Conservation (phyloP, 53 echinoderm and acorn worm species). For the Arbacia lixula region DNA sequence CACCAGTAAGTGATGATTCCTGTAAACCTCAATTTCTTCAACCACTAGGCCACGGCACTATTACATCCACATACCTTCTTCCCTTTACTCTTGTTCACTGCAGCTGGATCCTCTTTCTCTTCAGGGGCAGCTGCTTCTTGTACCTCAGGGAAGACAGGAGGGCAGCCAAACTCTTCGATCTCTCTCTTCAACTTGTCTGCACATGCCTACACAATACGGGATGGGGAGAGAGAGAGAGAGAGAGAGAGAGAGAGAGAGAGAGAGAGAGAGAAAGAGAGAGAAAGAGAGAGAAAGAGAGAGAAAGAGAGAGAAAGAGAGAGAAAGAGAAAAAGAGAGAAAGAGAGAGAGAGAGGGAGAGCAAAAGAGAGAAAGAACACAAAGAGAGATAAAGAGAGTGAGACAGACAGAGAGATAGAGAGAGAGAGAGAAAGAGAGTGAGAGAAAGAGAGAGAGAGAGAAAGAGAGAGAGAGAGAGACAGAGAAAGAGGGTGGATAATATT, state of each 20-base stretch:
- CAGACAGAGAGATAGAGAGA: neutral
- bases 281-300: neutral
- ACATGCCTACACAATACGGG: conserved; percentile 73
- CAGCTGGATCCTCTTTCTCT: conserved; percentile 61
- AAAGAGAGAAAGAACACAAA: neutral
- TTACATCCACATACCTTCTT: conserved; percentile 96
- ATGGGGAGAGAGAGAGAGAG: neutral
- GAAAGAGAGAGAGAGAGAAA: neutral
- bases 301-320: neutral
- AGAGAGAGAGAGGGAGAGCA: neutral
- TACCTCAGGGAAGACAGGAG: conserved; percentile 80
- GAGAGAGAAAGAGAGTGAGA: neutral
- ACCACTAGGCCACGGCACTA: too few relatives aligned
- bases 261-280: neutral
- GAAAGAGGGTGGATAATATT: too few relatives aligned
- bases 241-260: neutral
- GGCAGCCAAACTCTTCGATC: conserved; percentile 92
- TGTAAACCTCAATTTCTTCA: too few relatives aligned
- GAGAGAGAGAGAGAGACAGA: too few relatives aligned
- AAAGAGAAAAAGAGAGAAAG: neutral
- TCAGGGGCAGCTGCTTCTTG: conserved; percentile 58
- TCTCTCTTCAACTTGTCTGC: conserved; percentile 96
- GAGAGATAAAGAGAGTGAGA: neutral
- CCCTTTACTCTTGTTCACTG: conserved; percentile 90
- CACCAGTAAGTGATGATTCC: too few relatives aligned